Evolutionary conservation across 2,113 vertebrate species (phyloP).

Genomic region (Patagioenas fasciata): DNA sequence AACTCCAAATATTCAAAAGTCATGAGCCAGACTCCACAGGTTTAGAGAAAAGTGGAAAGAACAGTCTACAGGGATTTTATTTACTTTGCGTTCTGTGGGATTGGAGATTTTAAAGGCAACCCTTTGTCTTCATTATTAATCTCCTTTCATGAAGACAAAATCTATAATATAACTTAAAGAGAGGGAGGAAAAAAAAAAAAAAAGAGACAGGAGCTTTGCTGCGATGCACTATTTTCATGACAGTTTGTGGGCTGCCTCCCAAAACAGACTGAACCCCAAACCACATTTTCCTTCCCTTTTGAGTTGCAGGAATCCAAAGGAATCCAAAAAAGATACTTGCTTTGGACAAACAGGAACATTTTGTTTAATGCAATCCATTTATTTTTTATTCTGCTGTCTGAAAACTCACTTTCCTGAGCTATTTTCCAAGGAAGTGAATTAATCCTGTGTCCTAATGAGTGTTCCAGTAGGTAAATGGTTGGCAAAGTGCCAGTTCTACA

Average conservation of each 20-base stretch:
- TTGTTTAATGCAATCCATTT: background rate
- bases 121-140: background rate
- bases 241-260: background rate
- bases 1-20: background rate
- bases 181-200: background rate
- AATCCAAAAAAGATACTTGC: background rate
- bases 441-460: constrained; percentile 11
- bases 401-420: constrained; percentile 22
- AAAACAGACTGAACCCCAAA: background rate
- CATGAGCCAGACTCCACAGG: fast-evolving
- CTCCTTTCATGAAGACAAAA: background rate
- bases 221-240: background rate
- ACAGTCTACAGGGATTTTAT: background rate
- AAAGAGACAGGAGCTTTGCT: background rate
- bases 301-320: background rate
- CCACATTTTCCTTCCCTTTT: background rate
- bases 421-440: constrained; percentile 15
- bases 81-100: background rate
- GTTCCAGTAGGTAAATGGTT: constrained; percentile 37
- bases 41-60: background rate
- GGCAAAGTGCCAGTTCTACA: constrained; percentile 24
- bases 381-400: constrained; percentile 6
- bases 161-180: background rate
- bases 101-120: background rate
- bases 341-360: constrained; percentile 26